Base-by-base conservation (phyloP, 1,140 invertebrate genomes). In the Epicauta chinensis region DNA sequence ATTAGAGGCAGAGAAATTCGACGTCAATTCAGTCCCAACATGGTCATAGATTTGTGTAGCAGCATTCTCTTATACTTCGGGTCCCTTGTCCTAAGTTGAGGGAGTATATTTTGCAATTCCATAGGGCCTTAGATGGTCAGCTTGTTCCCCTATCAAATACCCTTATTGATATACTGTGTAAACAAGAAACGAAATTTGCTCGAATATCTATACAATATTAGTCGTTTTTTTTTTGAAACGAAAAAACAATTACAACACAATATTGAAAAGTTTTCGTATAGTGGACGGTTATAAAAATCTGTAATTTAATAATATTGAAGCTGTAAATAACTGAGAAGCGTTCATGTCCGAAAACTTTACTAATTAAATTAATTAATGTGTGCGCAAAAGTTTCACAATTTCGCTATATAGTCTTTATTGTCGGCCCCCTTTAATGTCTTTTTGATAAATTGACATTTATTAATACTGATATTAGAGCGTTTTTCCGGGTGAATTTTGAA, bases 101-200 rank as follows among this genome's bases (percentile, higher is more conserved):
- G 40, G 59, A 56, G 59, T 61, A 56, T 55, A 61, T 62, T 64
- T 62, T 60, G 60, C 62, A 60, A 62, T 64, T 64, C 58, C 51
- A 49, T 40, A 38, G 56, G 55, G 51, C 51, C 38, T 49, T 23
- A 23, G 46, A 45, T 59, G 62, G 64, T 61, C 58, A 61, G 59
- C 59, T 57, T 51, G 53, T 44, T 7, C 23, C 23, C 23, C 23
- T 23, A 23, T 23, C 23, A 23, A 23, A 23, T 23, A 23, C 62
- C 63, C 65, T 66, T 63, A 66, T 67, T 67, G 62, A 62, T 65
- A 65, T 67, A 67, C 65, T 66, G 65, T 58, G 65, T 67, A 67
- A 67, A 67, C 58, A 67, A 46, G 48, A 23, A 23, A 23, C 23
- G 23, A 23, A 23, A 23, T 23, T 23, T 23, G 36, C 16, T 47